Percentiles rank a stretch among this genome's conserved stretches.
Conservation (phyloP, 2,888 invertebrate species). For the Gastracanthus pulcherrimus region DNA sequence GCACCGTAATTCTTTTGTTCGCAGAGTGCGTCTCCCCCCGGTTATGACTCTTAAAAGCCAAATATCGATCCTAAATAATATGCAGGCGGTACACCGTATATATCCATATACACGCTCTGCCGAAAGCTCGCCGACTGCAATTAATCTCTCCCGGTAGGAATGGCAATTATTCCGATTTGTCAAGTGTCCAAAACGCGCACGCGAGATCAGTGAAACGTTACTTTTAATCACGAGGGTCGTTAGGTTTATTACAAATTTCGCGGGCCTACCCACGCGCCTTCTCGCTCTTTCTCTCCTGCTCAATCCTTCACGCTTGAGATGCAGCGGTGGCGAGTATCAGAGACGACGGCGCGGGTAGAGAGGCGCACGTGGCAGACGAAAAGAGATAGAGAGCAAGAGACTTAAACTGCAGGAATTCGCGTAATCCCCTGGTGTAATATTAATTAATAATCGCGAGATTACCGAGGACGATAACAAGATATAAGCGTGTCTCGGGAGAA, state of each 20-base stretch:
- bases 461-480: slow-evolving; percentile 23
- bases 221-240: slow-evolving; percentile 77
- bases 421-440: slow-evolving; percentile 54
- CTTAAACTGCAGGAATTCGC: slow-evolving; percentile 51
- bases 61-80: slow-evolving; percentile 43
- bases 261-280: slow-evolving; percentile 62
- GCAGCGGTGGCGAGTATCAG: slow-evolving; percentile 6
- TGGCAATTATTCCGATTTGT: slow-evolving; percentile 74
- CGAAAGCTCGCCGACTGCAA: slow-evolving; percentile 31
- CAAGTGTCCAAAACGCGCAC: slow-evolving; percentile 70
- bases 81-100: neutral
- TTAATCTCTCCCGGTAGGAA: slow-evolving; percentile 58
- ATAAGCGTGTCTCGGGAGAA: slow-evolving; percentile 8
- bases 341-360: no score
- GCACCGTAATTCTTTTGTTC: slow-evolving; percentile 15
- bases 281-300: neutral
- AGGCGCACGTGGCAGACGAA: no score
- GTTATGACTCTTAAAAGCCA: slow-evolving; percentile 17
- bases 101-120: no score
- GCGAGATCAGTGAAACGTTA: slow-evolving; percentile 74
- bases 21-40: neutral
- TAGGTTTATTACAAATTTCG: slow-evolving; percentile 76
- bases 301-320: slow-evolving; percentile 65
- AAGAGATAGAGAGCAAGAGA: slow-evolving; percentile 1
- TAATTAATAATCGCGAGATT: slow-evolving; percentile 57